Conservation (phyloP, 1,140 invertebrate species). For the Cydia amplana region DNA sequence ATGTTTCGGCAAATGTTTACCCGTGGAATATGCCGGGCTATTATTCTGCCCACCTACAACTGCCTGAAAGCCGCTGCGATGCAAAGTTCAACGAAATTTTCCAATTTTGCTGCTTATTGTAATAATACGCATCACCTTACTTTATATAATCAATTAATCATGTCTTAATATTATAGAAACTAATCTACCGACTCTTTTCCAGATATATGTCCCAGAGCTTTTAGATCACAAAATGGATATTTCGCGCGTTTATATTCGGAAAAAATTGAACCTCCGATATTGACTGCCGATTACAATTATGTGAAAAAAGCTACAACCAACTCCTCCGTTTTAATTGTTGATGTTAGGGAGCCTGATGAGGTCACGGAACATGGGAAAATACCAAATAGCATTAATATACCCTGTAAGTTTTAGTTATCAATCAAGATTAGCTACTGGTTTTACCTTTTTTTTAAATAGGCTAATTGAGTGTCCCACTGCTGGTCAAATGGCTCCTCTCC, state of each 20-base stretch:
- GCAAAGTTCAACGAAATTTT: conserved; percentile 21
- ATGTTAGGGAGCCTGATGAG: conserved; percentile 83
- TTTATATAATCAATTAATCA: neutral
- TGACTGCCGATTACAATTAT: conserved; percentile 78
- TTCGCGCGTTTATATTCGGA: conserved; percentile 42
- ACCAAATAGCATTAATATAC: conserved; percentile 83
- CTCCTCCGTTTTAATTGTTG: conserved; percentile 77
- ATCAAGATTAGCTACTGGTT: neutral
- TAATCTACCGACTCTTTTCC: conserved; percentile 5
- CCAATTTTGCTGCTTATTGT: conserved; percentile 16
- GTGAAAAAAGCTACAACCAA: conserved; percentile 75
- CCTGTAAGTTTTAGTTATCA: conserved; percentile 72
- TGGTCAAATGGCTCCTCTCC: no score
- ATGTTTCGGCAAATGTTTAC: conserved; percentile 17
- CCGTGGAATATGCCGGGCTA: conserved; percentile 5
- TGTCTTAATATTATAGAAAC: neutral
- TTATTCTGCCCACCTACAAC: conserved; percentile 16
- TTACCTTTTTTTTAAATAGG: no score
- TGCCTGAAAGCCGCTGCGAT: neutral
- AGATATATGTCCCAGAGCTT: conserved; percentile 33
- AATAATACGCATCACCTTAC: conserved; percentile 27
- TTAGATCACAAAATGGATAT: conserved; percentile 4
- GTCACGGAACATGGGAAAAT: conserved; percentile 82
- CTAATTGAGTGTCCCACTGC: no score
- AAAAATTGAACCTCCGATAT: conserved; percentile 45